Evolutionary conservation across 2,113 vertebrate genomes (phyloP), one percentile per base, ranked within the genome.

Genomic region (Pleuronectes platessa): DNA sequence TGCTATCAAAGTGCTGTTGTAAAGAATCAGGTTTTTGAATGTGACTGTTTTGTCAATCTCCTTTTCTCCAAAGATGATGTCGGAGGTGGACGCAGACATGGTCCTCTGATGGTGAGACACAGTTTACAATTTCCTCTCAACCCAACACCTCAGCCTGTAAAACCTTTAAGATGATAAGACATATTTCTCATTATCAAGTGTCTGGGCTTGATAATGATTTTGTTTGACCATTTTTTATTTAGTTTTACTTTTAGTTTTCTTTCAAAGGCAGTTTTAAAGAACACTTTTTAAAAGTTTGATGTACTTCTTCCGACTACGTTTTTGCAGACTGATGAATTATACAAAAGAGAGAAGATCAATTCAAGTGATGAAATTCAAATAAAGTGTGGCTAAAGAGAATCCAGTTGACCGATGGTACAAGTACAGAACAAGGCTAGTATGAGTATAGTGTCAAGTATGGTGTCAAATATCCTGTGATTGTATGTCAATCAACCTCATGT

Each of bases 41-140:
- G 11, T 63, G 45, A 26, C 17, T 20, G 0, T 53, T 56, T 76
- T 68, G 4, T 47, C 9, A 14, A 24, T 67, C 66, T 71, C 15
- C 84, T 45, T 80, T 55, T 66, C n/a, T 51, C 80, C 81, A 86
- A 93, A 98, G 98, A 98, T 40, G 97, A 98, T 72, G 83, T 94
- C 59, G 94, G 94, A 84, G 88, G 94, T 67, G 92, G 95, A 79
- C 95, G 92, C 87, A 95, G 97, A 88, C 96, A 94, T 7, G 96
- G 95, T 53, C 86, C 94, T 59, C 95, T 96, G 47, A 96, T 97
- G 95, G 97, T 98, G 88, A 97, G 97, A 93, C 20, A 65, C 42
- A 42, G 21, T 47, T 55, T 7, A 5, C 21, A 17, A n/a, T 68
- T 78, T 79, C 15, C 68, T 68, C 6, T 37, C 31, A 31, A 31